Evolutionary conservation across 2,113 vertebrate species (phyloP).

Genomic region (Phocoena sinus): DNA sequence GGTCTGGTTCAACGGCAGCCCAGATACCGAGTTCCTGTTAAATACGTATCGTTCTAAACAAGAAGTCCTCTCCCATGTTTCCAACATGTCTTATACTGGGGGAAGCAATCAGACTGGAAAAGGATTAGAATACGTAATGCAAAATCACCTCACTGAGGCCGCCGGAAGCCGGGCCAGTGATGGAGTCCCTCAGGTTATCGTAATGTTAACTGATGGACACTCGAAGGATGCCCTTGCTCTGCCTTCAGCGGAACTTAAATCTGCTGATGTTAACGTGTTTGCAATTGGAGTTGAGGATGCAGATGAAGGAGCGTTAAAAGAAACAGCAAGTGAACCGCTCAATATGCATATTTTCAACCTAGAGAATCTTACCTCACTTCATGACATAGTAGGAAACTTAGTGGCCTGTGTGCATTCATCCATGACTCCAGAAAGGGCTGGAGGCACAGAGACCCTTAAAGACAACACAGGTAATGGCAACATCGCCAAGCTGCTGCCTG

Average conservation of each 20-base stretch:
- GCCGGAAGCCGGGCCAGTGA: constrained; percentile 87
- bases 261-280: constrained; percentile 85
- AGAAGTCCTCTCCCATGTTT: constrained; percentile 87
- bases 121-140: constrained; percentile 88
- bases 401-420: constrained; percentile 83
- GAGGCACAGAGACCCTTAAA: constrained; percentile 82
- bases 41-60: constrained; percentile 82
- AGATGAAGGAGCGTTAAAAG: constrained; percentile 84
- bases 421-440: constrained; percentile 78
- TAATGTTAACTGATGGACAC: constrained; percentile 87
- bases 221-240: constrained; percentile 84
- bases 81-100: constrained; percentile 84
- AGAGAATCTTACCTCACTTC: constrained; percentile 86
- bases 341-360: constrained; percentile 86
- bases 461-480: constrained; percentile 90
- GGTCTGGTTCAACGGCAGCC: constrained; percentile 88
- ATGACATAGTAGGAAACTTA: constrained; percentile 87
- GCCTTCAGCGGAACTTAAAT: constrained; percentile 82
- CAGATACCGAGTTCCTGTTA: constrained; percentile 90
- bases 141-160: constrained; percentile 82
- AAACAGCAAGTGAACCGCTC: constrained; percentile 85
- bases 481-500: constrained; percentile 67
- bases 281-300: constrained; percentile 88
- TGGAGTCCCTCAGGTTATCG: constrained; percentile 85
- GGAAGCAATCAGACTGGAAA: constrained; percentile 85